Base-by-base conservation (phyloP, 2,888 invertebrate species). In the Leptopilina syphax region DNA sequence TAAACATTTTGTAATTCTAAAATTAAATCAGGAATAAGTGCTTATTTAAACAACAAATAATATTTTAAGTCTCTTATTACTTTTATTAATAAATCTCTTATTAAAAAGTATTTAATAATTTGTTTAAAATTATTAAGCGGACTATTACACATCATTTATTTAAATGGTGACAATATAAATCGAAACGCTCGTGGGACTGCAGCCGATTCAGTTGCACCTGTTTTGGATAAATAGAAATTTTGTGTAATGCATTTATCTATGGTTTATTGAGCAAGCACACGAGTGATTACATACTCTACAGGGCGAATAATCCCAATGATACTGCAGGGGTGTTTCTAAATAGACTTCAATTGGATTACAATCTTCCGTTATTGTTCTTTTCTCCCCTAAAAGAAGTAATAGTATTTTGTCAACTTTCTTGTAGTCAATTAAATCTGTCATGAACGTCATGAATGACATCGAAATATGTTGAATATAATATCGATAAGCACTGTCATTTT, bases 321-420 rank as follows among this genome's bases (percentile, higher is more conserved):
- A 80, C 80, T 79, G n/a, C 73, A 81, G 79, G 84, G 84, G 79
- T 85, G 79, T 82, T 84, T 81, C 86, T 87, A 88, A 88, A 89
- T 86, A 87, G 85, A 83, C 85, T 88, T 83, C 84, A 88, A 86
- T 84, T 78, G 88, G 88, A 89, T 89, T 88, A 86, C 78, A 76
- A 9, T 9, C 63, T 54, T 13, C 54, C 27, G 18, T 50, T 73
- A 34, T 57, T 70, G 50, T 54, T 34, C 70, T 54, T 12, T 27
- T 34, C 70, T 27, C 50, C 68, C 12, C 10, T 1, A 50, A 50
- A 70, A 70, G 24, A 44, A 70, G 13, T 68, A 68, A 10, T 18
- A 68, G 47, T 7, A 50, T 54, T 10, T 68, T 70, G 27, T 70
- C 50, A 50, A 27, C 6, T 24, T 27, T 50, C 27, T 70, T 54